Base-by-base conservation (phyloP, 2,797 vertebrate genomes). In the Oryzias dopingdopingensis region DNA sequence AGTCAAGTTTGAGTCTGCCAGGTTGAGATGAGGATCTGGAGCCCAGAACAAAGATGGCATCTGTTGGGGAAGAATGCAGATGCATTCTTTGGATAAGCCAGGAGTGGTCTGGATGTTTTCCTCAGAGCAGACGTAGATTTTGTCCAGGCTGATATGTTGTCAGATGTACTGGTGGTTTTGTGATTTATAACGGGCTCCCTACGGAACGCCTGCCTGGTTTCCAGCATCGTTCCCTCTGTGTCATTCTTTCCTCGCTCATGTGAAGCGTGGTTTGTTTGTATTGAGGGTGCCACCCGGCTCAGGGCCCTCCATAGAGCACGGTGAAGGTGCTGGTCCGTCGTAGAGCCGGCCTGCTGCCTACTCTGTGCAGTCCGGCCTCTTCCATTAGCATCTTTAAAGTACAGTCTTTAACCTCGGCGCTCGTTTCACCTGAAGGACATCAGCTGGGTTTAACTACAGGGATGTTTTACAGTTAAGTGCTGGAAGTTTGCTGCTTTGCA, bases 41-140 rank as follows among this genome's bases (percentile, higher is more conserved):
- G 6, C 4, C 1, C 40, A 64, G 79, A 82, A 78, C 71, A 70
- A 79, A 82, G 75, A 76, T 71, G 72, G 65, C 73, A 77, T 83
- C 72, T 81, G 82, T 63, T 20, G 44, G n/a, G 29, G 76, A 88
- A 76, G 74, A 86, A 86, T 87, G 84, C 63, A 65, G 77, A 82
- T 70, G 6, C 80, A 85, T 88, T 88, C 84, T 79, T 84, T 0
- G 13, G 55, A 84, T 81, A 74, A 85, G 68, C 71, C 29, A 4
- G 51, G 52, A 14, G 43, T 41, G 37, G 45, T 29, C 17, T 43
- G 26, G 22, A 24, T 55, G 42, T 51, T 65, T 69, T 50, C 55
- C 52, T 40, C 59, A 45, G 26, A 49, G 40, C 20, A 2, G 58
- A 55, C 37, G 43, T 45, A 20, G 55, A 18, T 29, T 43, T 44